Evolutionary conservation across 2,888 invertebrate species (phyloP).

Genomic region (Griposia aprilina): DNA sequence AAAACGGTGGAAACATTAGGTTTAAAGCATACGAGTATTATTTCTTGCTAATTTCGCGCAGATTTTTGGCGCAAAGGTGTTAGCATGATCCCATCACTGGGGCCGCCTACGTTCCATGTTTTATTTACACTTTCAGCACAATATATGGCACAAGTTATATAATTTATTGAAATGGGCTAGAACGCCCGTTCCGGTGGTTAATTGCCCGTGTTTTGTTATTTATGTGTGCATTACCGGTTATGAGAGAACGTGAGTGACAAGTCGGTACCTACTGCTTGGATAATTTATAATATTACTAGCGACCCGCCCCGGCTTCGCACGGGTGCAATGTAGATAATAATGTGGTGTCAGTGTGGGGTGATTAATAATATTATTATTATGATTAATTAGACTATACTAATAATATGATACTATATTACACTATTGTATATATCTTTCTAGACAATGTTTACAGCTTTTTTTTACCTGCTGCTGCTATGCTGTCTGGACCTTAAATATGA

Average conservation of each 20-base stretch:
- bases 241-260: slow-evolving; percentile 12
- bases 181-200: slow-evolving; percentile 28
- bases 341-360: too few species aligned
- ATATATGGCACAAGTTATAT: slow-evolving; percentile 27
- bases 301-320: too few species aligned
- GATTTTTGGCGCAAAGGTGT: slow-evolving; percentile 69
- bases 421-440: too few species aligned
- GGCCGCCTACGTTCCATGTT: slow-evolving; percentile 60
- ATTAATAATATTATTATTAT: too few species aligned
- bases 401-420: too few species aligned
- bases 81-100: slow-evolving; percentile 42
- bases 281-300: slow-evolving; percentile 1
- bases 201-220: slow-evolving; percentile 33
- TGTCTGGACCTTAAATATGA: too few species aligned
- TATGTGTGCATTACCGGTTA: slow-evolving; percentile 26
- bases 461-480: too few species aligned
- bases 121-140: slow-evolving; percentile 40
- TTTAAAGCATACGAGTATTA: slow-evolving; percentile 12
- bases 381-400: too few species aligned
- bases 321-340: too few species aligned
- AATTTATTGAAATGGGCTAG: slow-evolving; percentile 42
- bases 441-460: too few species aligned
- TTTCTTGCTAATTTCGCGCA: slow-evolving; percentile 51
- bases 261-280: background rate
- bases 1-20: too few species aligned